Evolutionary conservation across 2,113 vertebrate species (phyloP).

Genomic region (Heterochromis multidens): DNA sequence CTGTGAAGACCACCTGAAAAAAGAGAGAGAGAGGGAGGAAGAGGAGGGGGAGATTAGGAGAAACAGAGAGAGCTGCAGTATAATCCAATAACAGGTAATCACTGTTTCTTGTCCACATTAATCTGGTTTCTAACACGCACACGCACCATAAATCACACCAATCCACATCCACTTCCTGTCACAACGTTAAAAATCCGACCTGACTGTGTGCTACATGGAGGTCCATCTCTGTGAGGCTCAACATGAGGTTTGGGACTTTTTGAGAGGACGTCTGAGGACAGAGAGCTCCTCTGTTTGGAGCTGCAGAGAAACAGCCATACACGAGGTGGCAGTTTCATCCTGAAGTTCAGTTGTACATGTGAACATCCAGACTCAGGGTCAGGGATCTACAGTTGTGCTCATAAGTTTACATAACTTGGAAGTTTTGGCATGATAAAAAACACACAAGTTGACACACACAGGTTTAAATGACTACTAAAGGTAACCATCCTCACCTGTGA

Average conservation of each 20-base stretch:
- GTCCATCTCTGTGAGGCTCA: neutral
- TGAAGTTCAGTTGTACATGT: neutral
- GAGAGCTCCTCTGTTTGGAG: neutral
- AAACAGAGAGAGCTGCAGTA: neutral
- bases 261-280: neutral
- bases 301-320: neutral
- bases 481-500: too few relatives aligned
- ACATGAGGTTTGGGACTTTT: neutral
- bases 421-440: too few relatives aligned
- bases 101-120: conserved; percentile 30
- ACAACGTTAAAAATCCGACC: neutral
- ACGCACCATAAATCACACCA: neutral
- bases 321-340: neutral
- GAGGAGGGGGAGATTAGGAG: neutral
- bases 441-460: too few relatives aligned
- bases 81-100: conserved; percentile 58
- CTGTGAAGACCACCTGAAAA: conserved; percentile 79
- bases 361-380: neutral
- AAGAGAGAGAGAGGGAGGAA: neutral
- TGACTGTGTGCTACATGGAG: neutral
- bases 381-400: too few relatives aligned
- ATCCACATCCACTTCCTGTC: neutral
- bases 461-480: too few relatives aligned
- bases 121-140: conserved; percentile 5
- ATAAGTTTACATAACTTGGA: too few relatives aligned